phyloP scores from a whole-genome alignment of 2,797 vertebrate species.

The Cuculus canorus region DNA sequence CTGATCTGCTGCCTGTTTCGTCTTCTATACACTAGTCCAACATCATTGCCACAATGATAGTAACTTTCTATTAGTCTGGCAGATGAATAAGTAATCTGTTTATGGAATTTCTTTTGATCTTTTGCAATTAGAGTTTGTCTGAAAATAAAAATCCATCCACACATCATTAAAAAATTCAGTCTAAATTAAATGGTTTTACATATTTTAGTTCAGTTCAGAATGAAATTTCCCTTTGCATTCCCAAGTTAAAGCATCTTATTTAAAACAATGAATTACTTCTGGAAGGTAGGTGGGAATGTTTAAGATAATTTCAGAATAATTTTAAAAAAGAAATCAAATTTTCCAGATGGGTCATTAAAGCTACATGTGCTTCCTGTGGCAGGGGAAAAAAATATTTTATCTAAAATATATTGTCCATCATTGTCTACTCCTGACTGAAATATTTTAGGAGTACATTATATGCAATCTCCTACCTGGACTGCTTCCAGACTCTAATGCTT shows the following conservation, averaged over 20 bases:
- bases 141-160: background rate
- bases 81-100: background rate
- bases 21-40: background rate
- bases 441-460: background rate
- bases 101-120: background rate
- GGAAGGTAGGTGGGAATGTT: background rate
- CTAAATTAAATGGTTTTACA: background rate
- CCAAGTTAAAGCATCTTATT: background rate
- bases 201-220: background rate
- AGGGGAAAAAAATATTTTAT: background rate
- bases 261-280: background rate
- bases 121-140: background rate
- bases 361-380: background rate
- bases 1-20: background rate
- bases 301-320: background rate
- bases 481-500: background rate
- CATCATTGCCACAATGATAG: background rate
- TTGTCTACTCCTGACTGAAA: background rate
- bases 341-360: background rate
- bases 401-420: background rate
- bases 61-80: background rate
- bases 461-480: background rate
- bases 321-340: background rate
- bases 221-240: background rate
- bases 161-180: background rate